Evolutionary conservation across 1,140 invertebrate species (phyloP).

Genomic region (Parapsyche elsis): DNA sequence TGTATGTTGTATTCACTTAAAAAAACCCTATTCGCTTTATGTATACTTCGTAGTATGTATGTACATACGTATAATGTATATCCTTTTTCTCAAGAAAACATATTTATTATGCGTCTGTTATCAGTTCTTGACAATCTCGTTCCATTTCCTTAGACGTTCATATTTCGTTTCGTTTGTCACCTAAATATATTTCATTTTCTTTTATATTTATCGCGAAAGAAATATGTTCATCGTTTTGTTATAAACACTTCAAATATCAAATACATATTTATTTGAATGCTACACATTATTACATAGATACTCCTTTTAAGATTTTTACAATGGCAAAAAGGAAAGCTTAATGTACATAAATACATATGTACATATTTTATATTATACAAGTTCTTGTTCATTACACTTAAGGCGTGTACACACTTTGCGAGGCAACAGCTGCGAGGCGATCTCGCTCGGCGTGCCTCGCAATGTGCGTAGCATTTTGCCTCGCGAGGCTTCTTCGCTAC

Average conservation of each 20-base stretch:
- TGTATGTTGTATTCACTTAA: background rate
- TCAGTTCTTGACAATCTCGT: slow-evolving; percentile 35
- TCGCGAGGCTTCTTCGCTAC: no score
- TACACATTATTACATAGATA: no score
- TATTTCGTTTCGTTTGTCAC: slow-evolving; percentile 38
- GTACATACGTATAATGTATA: background rate
- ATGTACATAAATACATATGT: no score
- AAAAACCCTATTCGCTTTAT: background rate
- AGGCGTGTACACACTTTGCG: no score
- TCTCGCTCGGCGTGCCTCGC: no score
- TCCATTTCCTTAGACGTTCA: slow-evolving; percentile 26
- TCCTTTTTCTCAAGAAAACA: slow-evolving; percentile 25
- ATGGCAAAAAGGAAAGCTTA: no score
- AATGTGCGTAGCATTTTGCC: no score
- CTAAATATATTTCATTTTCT: slow-evolving; percentile 28
- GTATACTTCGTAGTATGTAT: background rate
- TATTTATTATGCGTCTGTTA: slow-evolving; percentile 33
- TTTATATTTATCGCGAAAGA: background rate
- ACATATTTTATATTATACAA: no score
- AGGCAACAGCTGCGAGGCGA: no score
- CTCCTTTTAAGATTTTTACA: no score
- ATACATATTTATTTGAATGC: no score
- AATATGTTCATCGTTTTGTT: background rate
- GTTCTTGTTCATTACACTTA: no score
- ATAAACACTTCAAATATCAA: background rate